Evolutionary conservation across 2,113 vertebrate species (phyloP).

Genomic region (Oncorhynchus kisutch): DNA sequence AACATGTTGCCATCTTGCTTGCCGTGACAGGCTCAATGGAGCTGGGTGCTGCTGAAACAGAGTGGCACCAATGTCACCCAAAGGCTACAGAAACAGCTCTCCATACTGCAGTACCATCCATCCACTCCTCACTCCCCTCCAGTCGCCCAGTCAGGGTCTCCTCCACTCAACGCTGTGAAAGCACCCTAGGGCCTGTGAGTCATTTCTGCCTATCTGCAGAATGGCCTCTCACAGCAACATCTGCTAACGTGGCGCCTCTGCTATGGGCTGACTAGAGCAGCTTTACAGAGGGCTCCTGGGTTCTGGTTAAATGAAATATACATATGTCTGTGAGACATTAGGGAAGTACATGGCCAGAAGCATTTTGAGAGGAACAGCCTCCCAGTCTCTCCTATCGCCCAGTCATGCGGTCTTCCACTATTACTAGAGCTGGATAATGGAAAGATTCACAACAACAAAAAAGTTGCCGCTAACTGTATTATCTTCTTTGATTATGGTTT

Average conservation of each 20-base stretch:
- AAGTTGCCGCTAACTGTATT: too few relatives aligned
- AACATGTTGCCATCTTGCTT: too few relatives aligned
- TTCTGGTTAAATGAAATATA: neutral
- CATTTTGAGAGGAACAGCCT: too few relatives aligned
- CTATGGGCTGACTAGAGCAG: neutral
- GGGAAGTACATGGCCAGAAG: too few relatives aligned
- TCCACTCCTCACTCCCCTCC: neutral
- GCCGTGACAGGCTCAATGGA: neutral
- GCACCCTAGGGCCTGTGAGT: neutral
- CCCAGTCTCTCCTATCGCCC: too few relatives aligned
- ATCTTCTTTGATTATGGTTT: too few relatives aligned
- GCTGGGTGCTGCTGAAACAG: neutral
- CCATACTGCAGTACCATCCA: neutral
- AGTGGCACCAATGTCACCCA: neutral
- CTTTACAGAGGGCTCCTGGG: neutral
- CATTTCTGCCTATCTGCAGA: constrained; percentile 1
- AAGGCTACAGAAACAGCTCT: constrained; percentile 1
- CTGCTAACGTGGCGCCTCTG: neutral
- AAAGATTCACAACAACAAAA: too few relatives aligned
- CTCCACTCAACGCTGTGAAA: neutral
- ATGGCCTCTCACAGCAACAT: neutral
- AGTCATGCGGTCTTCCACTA: too few relatives aligned
- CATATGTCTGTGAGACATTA: neutral
- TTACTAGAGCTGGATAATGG: too few relatives aligned
- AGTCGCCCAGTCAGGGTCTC: neutral